Base-by-base conservation (phyloP, 2,797 vertebrate genomes). In the Takifugu rubripes region DNA sequence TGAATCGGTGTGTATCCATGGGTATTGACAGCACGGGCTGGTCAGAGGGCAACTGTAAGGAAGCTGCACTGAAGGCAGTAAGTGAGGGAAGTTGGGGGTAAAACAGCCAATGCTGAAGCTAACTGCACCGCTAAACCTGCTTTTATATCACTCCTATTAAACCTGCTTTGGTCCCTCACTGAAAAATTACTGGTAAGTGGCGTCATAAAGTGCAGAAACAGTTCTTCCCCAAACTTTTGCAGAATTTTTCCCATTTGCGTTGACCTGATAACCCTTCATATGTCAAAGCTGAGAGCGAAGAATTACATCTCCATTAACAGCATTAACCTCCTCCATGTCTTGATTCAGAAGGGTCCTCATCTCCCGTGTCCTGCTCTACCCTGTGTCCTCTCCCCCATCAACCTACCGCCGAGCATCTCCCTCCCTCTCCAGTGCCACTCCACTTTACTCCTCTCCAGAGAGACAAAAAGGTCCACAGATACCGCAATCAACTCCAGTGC, bases 401-500 rank as follows among this genome's bases (percentile, higher is more conserved):
- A 6, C 25, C 40, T 46, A 52, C 49, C 25, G 25, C 49, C 16
- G 24, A 25, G 29, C 40, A 6, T 14, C 26, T 27, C 58, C 46
- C 21, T 33, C 46, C 60, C 17, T 49, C 48, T 46, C 46, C 80
- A 76, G 72, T 80, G 61, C 64, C 61, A 72, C 77, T 83, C 67
- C 52, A 72, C 79, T 86, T 70, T 46, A 43, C 74, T 68, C 64
- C 68, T 70, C 82, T 82, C 74, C 7, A 9, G 78, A 79, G 78
- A 74, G 46, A 74, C 70, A 82, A 74, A 87, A 81, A 60, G 61
- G 70, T 64, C 69, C 74, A 66, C 86, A 85, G 86, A 87, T 84
- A 82, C 81, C 74, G 65, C 81, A 75, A 79, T 84, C 71, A 61
- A 83, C 81, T 82, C 75, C 69, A 79, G 82, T 84, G 83, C 83